Evolutionary conservation across 2,113 vertebrate species (phyloP), one percentile per base, ranked within the genome.

Genomic region (Puffinus mauretanicus): DNA sequence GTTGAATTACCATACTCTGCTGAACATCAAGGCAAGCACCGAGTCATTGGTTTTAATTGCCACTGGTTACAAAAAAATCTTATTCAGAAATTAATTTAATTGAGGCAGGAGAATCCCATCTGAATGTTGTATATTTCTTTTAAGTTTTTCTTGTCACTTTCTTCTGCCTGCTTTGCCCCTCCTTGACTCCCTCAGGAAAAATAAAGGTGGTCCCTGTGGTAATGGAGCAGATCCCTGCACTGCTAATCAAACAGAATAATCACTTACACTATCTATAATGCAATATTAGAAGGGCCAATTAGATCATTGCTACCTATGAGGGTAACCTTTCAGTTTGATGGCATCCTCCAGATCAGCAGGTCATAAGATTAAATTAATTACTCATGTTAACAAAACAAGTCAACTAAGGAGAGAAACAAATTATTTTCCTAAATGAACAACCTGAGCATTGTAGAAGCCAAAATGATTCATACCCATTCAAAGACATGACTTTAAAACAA

Each of bases 21-120:
- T 46, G 81, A 94, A 86, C 64, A 78, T 86, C 83, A 93, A 95
- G 89, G 61, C 86, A 93, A 86, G 47, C 65, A 44, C 52, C 67
- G 61, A 92, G 60, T 95, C 91, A 87, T 32, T 69, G 42, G 24
- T 58, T 82, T 87, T 79, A 95, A 94, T 76, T 90, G 73, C 40
- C 32, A 60, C n/a, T 15, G 15, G 40, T 61, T 82, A 55, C 0
- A 27, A 71, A 91, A 87, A 54, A 26, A 49, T 29, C 36, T 66
- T 46, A 77, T 34, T 73, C 38, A 70, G 46, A 92, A 94, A 73
- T 81, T 42, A 65, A 82, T 85, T 67, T 55, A 60, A 82, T 78
- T 91, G 29, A 78, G 57, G 32, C n/a, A 84, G 38, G 20, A 84
- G 17, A 78, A 90, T 76, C 24, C 62, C 66, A 73, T 87, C 70